Evolutionary conservation across 2,797 vertebrate genomes (phyloP), one percentile per base, ranked within the genome.

Genomic region (Zalophus californianus): DNA sequence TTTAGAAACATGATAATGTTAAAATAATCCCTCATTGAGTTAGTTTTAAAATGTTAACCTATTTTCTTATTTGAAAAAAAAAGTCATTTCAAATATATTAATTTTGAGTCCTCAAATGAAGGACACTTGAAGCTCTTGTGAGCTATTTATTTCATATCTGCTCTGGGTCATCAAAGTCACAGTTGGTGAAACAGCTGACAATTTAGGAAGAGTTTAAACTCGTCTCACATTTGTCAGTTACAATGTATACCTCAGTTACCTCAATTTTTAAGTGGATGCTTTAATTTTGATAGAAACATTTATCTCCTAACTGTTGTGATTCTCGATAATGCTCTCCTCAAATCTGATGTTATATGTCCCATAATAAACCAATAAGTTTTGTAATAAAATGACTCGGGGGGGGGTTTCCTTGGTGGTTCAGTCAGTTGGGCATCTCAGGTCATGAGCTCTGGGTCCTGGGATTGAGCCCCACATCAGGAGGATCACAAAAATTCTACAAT

Each of bases 221-320:
- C 62, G 3, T n/a, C 56, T 92, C 14, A 9, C 25, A 84, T 48
- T 85, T 79, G 64, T 70, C 29, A 70, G 5, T 62, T 54, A 68
- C 1, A 64, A 23, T 87, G 50, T 38, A 8, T 78, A 29, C 12
- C 4, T 68, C 38, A 13, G 32, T 32, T 78, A 29, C 18, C 5
- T 68, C 54, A 8, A 32, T 23, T 78, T 95, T 87, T 86, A 38
- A 79, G 6, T 41, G 27, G 15, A 8, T 64, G 11, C 18, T 89
- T 96, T 84, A 29, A 90, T 73, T 88, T 15, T 97, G 52, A 52
- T 64, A 75, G 50, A 70, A 16, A 72, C 70, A 80, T 78, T 4
- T 52, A 32, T 62, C 68, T 38, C 7, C 3, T 62, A 73, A 68
- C 1, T 75, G 0, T 70, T 93, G 25, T 87, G 32, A 83, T 72